Percentiles rank a stretch among this genome's conserved stretches.
phyloP scores from a whole-genome alignment of 1,140 invertebrate genomes.

The Zaprionus tsacasi region DNA sequence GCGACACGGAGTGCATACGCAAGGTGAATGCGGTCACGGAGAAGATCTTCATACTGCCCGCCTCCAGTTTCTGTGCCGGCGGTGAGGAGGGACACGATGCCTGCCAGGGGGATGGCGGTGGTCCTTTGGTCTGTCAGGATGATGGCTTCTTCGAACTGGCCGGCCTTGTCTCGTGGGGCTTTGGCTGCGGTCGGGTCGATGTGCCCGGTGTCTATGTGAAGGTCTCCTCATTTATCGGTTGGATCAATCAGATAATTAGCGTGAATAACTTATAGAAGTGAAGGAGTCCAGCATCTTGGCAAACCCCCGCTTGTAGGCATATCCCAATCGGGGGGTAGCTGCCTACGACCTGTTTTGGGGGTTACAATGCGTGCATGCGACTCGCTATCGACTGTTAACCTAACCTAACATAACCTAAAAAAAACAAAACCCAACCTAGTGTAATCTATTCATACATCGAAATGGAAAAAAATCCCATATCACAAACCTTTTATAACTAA shows the following conservation, averaged over 20 bases:
- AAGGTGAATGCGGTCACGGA: conserved; percentile 97
- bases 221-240: conserved; percentile 96
- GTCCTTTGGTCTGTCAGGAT: conserved; percentile 95
- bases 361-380: conserved; percentile 39
- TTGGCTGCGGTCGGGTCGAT: conserved; percentile 94
- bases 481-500: conserved; percentile 25
- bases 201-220: conserved; percentile 97
- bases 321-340: conserved; percentile 28
- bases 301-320: conserved; percentile 68
- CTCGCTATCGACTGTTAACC: conserved; percentile 64
- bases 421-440: conserved; percentile 60
- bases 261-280: conserved; percentile 92
- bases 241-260: conserved; percentile 98
- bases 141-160: conserved; percentile 96
- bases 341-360: conserved; percentile 52
- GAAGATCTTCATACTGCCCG: conserved; percentile 96
- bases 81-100: conserved; percentile 96
- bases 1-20: conserved; percentile 94
- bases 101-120: conserved; percentile 97
- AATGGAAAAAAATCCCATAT: background rate
- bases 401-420: conserved; percentile 27
- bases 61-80: conserved; percentile 96
- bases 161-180: conserved; percentile 93
- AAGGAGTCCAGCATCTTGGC: conserved; percentile 5
- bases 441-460: conserved; percentile 72